Evolutionary conservation across 2,797 vertebrate species (phyloP).

Genomic region (Oreochromis grahami): DNA sequence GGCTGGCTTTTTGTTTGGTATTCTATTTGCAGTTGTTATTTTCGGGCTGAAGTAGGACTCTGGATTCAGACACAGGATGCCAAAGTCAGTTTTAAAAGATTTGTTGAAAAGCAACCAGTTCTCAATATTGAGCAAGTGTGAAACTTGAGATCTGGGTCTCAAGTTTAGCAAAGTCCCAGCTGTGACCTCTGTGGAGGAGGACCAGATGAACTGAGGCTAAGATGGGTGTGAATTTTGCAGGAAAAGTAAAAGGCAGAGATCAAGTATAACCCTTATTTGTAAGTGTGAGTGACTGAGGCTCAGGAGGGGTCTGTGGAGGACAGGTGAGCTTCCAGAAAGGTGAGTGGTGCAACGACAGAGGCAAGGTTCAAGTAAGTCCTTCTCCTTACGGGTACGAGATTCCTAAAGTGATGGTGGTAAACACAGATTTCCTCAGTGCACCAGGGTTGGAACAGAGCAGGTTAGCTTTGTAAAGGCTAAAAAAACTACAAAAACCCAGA

Average conservation of each 20-base stretch:
- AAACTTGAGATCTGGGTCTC: not conserved
- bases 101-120: not conserved
- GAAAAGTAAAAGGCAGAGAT: rapidly evolving
- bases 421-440: not conserved
- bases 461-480: not conserved
- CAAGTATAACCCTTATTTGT: not conserved
- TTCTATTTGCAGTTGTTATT: not conserved
- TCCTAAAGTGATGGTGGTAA: not conserved
- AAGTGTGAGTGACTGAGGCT: rapidly evolving
- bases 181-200: too few relatives aligned
- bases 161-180: not conserved
- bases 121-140: not conserved
- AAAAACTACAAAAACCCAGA: not conserved
- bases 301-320: not conserved
- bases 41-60: not conserved
- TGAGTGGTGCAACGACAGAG: rapidly evolving
- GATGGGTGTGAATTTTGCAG: not conserved
- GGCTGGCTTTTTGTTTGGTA: not conserved
- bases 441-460: not conserved
- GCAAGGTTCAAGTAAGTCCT: rapidly evolving
- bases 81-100: rapidly evolving
- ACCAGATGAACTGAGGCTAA: too few relatives aligned
- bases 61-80: not conserved
- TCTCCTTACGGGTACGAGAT: rapidly evolving
- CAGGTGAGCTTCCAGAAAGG: not conserved